A percentile compares a stretch with the other conserved stretches of the same genome.
phyloP scores from a whole-genome alignment of 2,888 invertebrate species.

The Polyploca ridens region DNA sequence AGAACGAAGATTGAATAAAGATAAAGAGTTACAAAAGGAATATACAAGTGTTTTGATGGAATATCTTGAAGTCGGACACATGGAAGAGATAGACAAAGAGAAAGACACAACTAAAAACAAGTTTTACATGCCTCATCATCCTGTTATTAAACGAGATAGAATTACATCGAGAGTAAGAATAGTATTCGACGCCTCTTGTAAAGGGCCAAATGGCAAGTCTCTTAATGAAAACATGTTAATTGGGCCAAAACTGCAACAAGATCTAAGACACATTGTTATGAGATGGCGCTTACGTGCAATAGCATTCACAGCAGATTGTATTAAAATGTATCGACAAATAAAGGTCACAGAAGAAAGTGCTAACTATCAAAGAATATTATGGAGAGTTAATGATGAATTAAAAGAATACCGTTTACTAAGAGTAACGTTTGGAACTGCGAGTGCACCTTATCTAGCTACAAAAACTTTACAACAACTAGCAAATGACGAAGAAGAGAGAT shows the following conservation, averaged over 20 bases:
- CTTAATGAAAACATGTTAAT: slow-evolving; percentile 19
- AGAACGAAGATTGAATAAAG: slow-evolving; percentile 25
- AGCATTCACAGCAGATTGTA: slow-evolving; percentile 17
- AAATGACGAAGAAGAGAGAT: background rate
- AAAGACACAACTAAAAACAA: slow-evolving; percentile 12
- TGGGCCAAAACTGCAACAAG: slow-evolving; percentile 19
- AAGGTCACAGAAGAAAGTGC: background rate
- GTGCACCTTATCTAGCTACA: no score
- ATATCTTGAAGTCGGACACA: slow-evolving; percentile 28
- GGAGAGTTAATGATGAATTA: no score
- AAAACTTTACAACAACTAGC: no score
- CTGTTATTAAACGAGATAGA: slow-evolving; percentile 35
- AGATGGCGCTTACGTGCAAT: slow-evolving; percentile 20
- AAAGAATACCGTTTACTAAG: no score
- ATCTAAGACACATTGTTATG: slow-evolving; percentile 18
- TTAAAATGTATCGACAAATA: slow-evolving; percentile 21
- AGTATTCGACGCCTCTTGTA: slow-evolving; percentile 23
- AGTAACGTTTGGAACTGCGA: no score
- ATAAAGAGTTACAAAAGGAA: slow-evolving; percentile 19
- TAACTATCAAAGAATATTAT: no score
- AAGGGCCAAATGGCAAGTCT: slow-evolving; percentile 12
- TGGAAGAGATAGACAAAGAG: slow-evolving; percentile 31
- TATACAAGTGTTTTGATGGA: slow-evolving; percentile 32
- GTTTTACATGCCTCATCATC: slow-evolving; percentile 40
- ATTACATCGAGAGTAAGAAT: slow-evolving; percentile 32